Evolutionary conservation across 2,888 invertebrate species (phyloP), one percentile per base, ranked within the genome.

Genomic region (Brenthis hecate): DNA sequence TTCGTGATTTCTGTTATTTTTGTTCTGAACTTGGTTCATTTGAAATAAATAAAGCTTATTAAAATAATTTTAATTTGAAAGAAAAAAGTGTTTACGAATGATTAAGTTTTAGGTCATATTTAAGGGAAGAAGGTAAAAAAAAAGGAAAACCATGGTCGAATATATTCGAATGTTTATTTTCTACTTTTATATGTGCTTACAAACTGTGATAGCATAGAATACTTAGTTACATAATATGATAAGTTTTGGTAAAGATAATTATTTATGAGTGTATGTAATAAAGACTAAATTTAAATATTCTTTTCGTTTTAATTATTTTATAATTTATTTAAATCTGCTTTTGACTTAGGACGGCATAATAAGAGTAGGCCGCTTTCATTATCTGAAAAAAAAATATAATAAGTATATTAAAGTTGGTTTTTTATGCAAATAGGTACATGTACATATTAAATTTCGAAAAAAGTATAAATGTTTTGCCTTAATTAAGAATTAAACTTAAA

Each of bases 191-290:
- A 71, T 66, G 69, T 69, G 69, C 66, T 69, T 65, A 63, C 56
- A 65, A 88, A 83, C 91, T 91, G 91, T 91, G 91, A 91, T 91
- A 91, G 91, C 80, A 81, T 91, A 90, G 87, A 82, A 77, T 79
- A 65, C 61, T 66, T 66, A 66, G 62, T 66, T 55, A 65, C 51
- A 48, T 58, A 47, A 36, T 61, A 47, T 48, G 13, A 28, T 66
- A 66, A 60, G 51, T 53, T 16, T 16, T 56, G 28, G 57, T 67
- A 51, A 28, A 43, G 48, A 48, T 16, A 55, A 14, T 14, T 65
- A 61, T 28, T 62, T 16, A 66, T 60, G 58, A 53, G 58, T 71
- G 58, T 63, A 71, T 71, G 58, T 63, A 71, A 63, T 66, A 68
- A 68, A 68, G 56, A 65, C 23, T 70, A 55, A 70, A 48, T 8